phyloP scores from a whole-genome alignment of 2,888 invertebrate species.

The Piscicola geometra region DNA sequence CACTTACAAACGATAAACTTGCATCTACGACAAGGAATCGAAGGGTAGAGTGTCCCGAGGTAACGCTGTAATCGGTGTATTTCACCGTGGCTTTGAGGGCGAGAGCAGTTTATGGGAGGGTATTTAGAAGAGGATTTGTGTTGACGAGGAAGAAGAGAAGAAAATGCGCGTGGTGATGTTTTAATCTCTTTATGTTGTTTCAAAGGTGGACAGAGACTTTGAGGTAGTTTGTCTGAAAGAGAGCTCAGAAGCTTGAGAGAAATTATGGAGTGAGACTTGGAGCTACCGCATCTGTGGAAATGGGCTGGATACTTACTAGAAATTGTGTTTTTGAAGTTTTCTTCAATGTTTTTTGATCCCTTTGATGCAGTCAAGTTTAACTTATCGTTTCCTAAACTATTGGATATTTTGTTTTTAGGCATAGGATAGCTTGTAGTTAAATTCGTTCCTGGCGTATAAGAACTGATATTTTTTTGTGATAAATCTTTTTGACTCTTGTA shows the following conservation, averaged over 20 bases:
- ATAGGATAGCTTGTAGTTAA: background rate
- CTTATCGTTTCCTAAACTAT: background rate
- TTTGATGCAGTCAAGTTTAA: background rate
- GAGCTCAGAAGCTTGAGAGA: background rate
- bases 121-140: background rate
- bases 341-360: background rate
- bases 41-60: background rate
- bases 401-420: background rate
- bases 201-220: background rate
- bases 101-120: background rate
- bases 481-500: background rate
- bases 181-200: background rate
- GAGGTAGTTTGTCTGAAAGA: background rate
- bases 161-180: background rate
- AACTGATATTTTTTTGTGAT: background rate
- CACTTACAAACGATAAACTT: background rate
- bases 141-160: background rate
- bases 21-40: background rate
- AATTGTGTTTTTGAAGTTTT: background rate
- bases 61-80: background rate
- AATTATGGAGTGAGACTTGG: background rate
- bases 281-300: background rate
- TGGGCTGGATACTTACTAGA: no score
- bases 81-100: constrained; percentile 10
- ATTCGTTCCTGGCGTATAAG: background rate